These are phyloP conservation scores for Harmothoe impar DNA, from an alignment of 2,888 invertebrate genomes.

Conservation along the genomic window DNA sequence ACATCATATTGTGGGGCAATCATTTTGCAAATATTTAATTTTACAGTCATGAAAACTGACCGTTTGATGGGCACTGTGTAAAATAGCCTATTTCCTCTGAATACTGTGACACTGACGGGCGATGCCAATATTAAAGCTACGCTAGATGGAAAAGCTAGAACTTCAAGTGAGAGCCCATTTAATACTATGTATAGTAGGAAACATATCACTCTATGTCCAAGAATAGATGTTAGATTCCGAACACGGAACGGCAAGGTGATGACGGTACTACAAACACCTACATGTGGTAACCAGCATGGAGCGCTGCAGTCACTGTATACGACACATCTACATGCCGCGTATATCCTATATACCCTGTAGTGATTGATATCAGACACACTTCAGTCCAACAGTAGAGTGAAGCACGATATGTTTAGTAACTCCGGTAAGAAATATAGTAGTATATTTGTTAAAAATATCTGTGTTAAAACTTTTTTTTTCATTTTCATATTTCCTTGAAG, in stretches of 20 bases:
- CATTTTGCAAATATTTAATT: background rate
- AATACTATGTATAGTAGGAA: slow-evolving; percentile 46
- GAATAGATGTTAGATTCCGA: slow-evolving; percentile 20
- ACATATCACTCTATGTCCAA: slow-evolving; percentile 38
- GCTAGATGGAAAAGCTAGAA: slow-evolving; percentile 53
- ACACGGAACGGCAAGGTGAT: background rate
- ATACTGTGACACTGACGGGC: background rate
- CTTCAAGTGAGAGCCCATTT: slow-evolving; percentile 46
- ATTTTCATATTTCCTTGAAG: slow-evolving; percentile 11
- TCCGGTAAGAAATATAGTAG: slow-evolving; percentile 28
- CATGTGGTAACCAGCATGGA: background rate
- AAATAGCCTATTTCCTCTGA: slow-evolving; percentile 24
- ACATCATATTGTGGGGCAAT: no score
- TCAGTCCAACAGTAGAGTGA: slow-evolving; percentile 18
- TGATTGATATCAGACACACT: slow-evolving; percentile 12
- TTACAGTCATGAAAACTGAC: background rate
- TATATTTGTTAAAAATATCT: slow-evolving; percentile 58
- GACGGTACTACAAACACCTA: slow-evolving; percentile 1
- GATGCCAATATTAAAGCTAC: slow-evolving; percentile 25
- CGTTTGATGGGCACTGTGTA: background rate
- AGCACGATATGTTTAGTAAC: slow-evolving; percentile 47
- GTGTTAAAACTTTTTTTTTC: slow-evolving; percentile 47
- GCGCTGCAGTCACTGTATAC: no score
- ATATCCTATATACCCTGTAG: slow-evolving; percentile 41
- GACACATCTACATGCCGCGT: no score